phyloP scores from a whole-genome alignment of 2,797 vertebrate genomes.

The Etheostoma nigrum region DNA sequence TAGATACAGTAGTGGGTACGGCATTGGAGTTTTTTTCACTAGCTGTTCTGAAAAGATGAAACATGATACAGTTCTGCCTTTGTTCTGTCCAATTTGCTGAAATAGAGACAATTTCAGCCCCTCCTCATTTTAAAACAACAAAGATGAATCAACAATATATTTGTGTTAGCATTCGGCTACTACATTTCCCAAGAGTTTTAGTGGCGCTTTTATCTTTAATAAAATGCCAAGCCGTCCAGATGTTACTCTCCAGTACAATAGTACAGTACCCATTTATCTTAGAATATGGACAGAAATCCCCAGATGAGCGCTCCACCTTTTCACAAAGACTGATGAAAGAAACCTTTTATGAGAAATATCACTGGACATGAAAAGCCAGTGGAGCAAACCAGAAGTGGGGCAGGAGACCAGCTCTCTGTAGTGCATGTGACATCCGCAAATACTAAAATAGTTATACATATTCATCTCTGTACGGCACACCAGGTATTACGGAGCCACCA shows the following conservation, averaged over 20 bases:
- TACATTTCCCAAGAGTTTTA: background rate
- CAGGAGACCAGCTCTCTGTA: conserved; percentile 7
- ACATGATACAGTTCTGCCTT: background rate
- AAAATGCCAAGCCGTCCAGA: background rate
- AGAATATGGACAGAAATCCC: background rate
- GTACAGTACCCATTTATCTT: background rate
- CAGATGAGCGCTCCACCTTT: background rate
- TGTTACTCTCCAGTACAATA: background rate
- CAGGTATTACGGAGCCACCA: background rate
- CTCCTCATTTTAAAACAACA: background rate
- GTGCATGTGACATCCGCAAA: background rate
- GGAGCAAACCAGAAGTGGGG: conserved; percentile 14
- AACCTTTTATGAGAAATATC: background rate
- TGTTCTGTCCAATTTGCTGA: background rate
- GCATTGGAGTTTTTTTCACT: background rate
- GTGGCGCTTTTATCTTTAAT: background rate
- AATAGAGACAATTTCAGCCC: background rate
- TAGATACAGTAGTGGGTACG: too few species aligned
- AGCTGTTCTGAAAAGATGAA: background rate
- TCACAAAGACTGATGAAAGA: background rate
- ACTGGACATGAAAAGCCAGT: background rate
- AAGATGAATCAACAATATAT: background rate
- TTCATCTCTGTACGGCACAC: background rate
- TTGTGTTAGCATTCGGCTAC: background rate
- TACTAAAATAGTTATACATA: background rate